Evolutionary conservation across 2,113 vertebrate genomes (phyloP), one percentile per base, ranked within the genome.

Genomic region (Poeciliopsis prolifica): DNA sequence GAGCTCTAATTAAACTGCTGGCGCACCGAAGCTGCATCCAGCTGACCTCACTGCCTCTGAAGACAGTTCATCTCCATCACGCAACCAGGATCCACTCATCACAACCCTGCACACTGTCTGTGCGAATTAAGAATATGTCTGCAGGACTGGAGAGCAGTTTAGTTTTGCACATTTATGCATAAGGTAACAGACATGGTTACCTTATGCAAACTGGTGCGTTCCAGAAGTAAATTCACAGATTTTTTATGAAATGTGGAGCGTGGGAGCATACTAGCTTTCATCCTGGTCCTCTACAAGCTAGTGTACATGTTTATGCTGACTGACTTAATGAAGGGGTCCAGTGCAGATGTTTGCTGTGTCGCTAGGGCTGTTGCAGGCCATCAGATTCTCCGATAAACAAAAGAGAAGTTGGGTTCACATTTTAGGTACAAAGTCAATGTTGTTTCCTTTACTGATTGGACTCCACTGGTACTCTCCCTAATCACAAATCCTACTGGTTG

Each of bases 1-100:
- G 17, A 1, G 11, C 72, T 86, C 80, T 90, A 87, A 91, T 91
- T 89, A 89, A 88, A 86, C 74, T 77, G 71, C 74, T 15, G 28
- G 61, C 70, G 84, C 78, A 63, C 28, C 60, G 70, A 77, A 79
- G 80, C 66, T n/a, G 61, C 82, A 89, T 80, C 80, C 70, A 24
- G 48, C 75, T 78, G 78, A 89, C 88, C 84, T 84, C 70, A 8
- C 33, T 61, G 51, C 67, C 81, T 83, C 69, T 26, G 5, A 84
- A 82, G 78, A 79, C 77, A 74, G 75, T 82, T 80, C 65, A 79
- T 61, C 74, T 89, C 78, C 13, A 80, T 79, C 82, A 76, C 74
- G 13, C 81, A 72, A 81, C 44, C 66, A 81, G 80, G 68, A 87
- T 72, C 33, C 79, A 78, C 77, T 81, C 78, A 78, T 87, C 85